A percentile compares a stretch with the other conserved stretches of the same genome.
phyloP scores from a whole-genome alignment of 1,140 invertebrate species.

The Caenorhabditis latens region DNA sequence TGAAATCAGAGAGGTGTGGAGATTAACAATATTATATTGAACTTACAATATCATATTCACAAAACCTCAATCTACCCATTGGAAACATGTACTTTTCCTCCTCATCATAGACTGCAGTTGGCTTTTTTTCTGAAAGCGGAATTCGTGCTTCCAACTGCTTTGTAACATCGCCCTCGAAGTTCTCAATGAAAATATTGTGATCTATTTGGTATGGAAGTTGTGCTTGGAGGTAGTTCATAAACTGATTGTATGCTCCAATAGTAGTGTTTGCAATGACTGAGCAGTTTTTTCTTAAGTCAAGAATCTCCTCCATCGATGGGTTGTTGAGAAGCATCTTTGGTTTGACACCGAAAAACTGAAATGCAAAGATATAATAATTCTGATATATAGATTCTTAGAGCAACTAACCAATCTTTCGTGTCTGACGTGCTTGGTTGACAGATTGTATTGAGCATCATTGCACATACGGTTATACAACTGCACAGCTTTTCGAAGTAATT shows the following conservation, averaged over 20 bases:
- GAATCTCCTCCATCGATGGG: neutral
- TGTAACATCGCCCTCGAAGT: neutral
- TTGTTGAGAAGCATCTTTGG: neutral
- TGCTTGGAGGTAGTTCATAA: neutral
- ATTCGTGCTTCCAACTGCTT: too few relatives aligned
- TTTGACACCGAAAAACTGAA: conserved; percentile 16
- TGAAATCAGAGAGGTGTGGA: neutral
- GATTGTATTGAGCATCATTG: too few relatives aligned
- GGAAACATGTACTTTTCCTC: neutral
- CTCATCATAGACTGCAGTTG: neutral
- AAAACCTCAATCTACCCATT: neutral
- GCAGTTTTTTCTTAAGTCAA: neutral
- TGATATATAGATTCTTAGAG: neutral
- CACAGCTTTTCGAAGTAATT: conserved; percentile 7
- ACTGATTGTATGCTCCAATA: conserved; percentile 3
- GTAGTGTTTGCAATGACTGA: neutral
- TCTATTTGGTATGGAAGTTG: neutral
- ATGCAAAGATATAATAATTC: neutral
- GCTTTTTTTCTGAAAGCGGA: neutral
- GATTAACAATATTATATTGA: neutral
- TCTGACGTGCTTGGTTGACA: neutral
- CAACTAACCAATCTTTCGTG: neutral
- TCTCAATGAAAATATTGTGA: neutral
- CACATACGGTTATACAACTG: neutral
- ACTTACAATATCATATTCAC: conserved; percentile 36